Base-by-base conservation (phyloP, 2,113 vertebrate species). In the Rhea americana region DNA sequence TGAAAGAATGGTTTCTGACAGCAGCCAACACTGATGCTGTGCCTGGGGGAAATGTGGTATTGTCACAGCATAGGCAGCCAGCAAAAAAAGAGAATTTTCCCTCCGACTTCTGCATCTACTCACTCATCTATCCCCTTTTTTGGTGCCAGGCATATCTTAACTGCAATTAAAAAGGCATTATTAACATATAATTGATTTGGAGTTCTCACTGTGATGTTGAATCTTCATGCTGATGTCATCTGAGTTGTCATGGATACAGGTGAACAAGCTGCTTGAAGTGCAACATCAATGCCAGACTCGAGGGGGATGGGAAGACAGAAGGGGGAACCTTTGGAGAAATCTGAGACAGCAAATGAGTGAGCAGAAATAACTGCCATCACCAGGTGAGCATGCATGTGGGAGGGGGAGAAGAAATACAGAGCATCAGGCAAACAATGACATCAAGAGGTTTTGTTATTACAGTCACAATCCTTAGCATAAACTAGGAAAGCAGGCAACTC, bases 161-260 rank as follows among this genome's bases (percentile, higher is more conserved):
- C 41, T 4, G 63, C 76, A 93, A 96, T 96, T 95, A 91, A 93
- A 96, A 96, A 73, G n/a, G 53, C 15, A 9, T 74, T 89, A 88
- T 84, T 88, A 91, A 39, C 53, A 25, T 93, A 95, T 84, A 95
- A 95, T 95, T 96, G 87, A 63, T 43, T n/a, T 75, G 82, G 88
- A 96, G 89, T 93, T 77, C 71, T 96, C 20, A 14, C 55, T 75
- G 72, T 32, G 91, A 72, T 95, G 89, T 22, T 13, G 58, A 91
- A 82, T 80, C 88, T 92, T 85, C 10, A 75, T 16, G 77, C 79
- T 97, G 94, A 97, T 93, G 88, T 90, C 93, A 97, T 90, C 89
- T 19, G 47, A 26, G 96, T 97, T 97, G 97, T 84, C 95, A 97
- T 96, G 93, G 96, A 94, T 97, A 98, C 97, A 84, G 94, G 66